Base-by-base conservation (phyloP, 1,140 invertebrate species). In the Drosophila willistoni region DNA sequence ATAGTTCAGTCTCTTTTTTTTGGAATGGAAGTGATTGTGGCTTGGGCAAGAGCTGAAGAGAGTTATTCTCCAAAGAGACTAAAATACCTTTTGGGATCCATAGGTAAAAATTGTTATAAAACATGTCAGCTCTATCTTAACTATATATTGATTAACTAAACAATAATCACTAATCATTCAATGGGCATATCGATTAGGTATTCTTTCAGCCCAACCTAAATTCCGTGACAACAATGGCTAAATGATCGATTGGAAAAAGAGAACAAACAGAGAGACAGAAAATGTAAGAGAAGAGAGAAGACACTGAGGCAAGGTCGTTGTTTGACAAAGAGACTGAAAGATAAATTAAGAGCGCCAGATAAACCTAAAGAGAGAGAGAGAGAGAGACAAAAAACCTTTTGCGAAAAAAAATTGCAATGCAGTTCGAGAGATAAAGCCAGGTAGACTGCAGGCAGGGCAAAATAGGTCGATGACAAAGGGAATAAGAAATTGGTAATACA, bases 211-310 rank as follows among this genome's bases (percentile, higher is more conserved):
- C 83, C 76, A 89, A 80, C 84, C 79, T 80, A 83, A 79, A 89
- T 87, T 89, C 76, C 84, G 84, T 77, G 79, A 87, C 70, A 83
- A 89, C 71, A 89, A 89, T 87, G 77, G 64, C 36, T 60, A 83
- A 29, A 87, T 87, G 83, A 87, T 77, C 84, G 84, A 87, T 87
- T 60, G 71, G 57, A 33, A 14, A 47, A 13, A 36, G 29, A 33
- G 60, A 76, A 33, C 57, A 71, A 70, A 29, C 29, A 29, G 5
- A 29, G 60, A 62, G 60, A n/a, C 13, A 42, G 36, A 44, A 25
- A 51, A 4, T 17, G 22, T 12, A 19, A 71, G 67, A 66, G 47
- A 19, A 22, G 59, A 41, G 59, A 54, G 41, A 36, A 54, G 33
- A 41, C 69, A 64, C 59, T 67, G 59, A 87, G 56, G 71, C 83